Evolutionary conservation across 1,140 invertebrate genomes (phyloP).

Genomic region (Bilobella aurantiaca): DNA sequence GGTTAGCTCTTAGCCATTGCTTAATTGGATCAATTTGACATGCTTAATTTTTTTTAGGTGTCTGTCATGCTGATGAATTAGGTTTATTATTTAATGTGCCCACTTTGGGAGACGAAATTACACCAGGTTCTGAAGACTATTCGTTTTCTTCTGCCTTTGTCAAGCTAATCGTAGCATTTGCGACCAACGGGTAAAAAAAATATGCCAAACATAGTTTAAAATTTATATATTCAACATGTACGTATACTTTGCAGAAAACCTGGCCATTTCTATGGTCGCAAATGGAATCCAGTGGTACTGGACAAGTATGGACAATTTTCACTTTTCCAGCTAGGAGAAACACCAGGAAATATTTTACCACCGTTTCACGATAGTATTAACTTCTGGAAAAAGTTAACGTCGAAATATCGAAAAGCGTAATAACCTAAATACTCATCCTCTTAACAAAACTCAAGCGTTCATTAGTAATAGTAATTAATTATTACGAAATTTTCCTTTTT

Average conservation of each 20-base stretch:
- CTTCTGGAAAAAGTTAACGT: not conserved
- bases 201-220: not conserved
- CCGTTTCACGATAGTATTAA: not conserved
- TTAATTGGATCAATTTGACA: no score
- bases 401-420: no score
- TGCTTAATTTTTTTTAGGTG: no score
- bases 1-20: no score
- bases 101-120: not conserved
- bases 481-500: no score
- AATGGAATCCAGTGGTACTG: not conserved
- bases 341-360: not conserved
- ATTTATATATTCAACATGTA: not conserved
- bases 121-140: not conserved
- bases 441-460: no score
- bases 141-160: not conserved
- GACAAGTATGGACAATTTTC: not conserved
- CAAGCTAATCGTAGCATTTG: not conserved
- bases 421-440: no score
- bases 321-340: not conserved
- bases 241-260: not conserved
- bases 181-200: not conserved
- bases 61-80: not conserved
- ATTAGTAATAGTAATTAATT: no score
- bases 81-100: not conserved
- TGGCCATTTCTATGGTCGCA: not conserved